Evolutionary conservation across 2,113 vertebrate species (phyloP), one percentile per base, ranked within the genome.

Genomic region (Chloropsis cyanopogon): DNA sequence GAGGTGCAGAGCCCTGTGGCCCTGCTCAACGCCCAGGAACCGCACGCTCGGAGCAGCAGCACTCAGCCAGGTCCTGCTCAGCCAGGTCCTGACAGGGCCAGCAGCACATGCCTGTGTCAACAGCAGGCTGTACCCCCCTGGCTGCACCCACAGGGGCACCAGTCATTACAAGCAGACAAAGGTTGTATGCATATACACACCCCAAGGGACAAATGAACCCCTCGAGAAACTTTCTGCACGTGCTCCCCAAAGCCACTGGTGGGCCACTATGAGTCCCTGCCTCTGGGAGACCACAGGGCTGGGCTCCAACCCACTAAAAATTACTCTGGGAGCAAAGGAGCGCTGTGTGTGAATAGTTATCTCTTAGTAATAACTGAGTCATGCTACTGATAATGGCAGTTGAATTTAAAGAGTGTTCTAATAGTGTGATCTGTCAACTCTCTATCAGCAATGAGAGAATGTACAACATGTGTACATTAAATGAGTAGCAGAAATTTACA

Each of bases 391-490:
- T 35, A 88, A 57, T 13, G 70, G 29, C 64, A 79, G 21, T 2
- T 41, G 24, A 71, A 82, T 78, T 59, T 22, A 69, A 66, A 33
- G 52, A 11, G 7, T 60, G 17, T 53, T 88, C 42, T 28, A 63
- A 61, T 35, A 80, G 2, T 68, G 59, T 16, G 18, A 77, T 44
- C 37, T 7, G 2, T 85, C 57, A 46, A 26, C 23, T 42, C 26
- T 39, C 28, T 28, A 3, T 10, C n/a, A 87, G 20, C 9, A 28
- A 85, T 49, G 88, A 64, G 8, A 12, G 12, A 85, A 78, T 6
- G 13, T 24, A 60, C 13, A 72, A 41, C 6, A n/a, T 0, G 0
- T 0, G 1, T 31, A 50, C 33, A 54, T 88, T 57, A 41, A 78
- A 61, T 6, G 7, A 81, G 39, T 11, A 82, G 49, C 35, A 75